Base-by-base conservation (phyloP, 2,888 invertebrate species). In the Ormyrus labotus region DNA sequence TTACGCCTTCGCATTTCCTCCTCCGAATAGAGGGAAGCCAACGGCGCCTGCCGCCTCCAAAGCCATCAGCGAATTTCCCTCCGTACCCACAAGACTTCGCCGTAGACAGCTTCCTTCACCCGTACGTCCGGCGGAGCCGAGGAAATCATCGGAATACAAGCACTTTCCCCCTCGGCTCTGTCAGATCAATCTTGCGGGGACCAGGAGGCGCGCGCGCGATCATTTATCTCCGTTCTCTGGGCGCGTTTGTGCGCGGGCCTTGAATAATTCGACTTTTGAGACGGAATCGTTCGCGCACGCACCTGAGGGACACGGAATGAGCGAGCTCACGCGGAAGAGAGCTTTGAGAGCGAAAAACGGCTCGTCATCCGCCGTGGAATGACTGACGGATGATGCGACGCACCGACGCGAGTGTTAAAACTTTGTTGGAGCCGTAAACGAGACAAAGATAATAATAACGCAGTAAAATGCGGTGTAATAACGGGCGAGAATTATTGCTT, bases 181-280 rank as follows among this genome's bases (percentile, higher is more conserved):
- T 11, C 60, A 53, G 55, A 72, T 72, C 63, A 53, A 64, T 73
- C 64, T 73, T 73, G 73, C 47, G 48, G 11, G 11, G 19, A 47
- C 55, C n/a, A 73, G 19, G 55, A 72, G 63, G 47, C 19, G 10
- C 50, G 19, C 4, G 11, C 10, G 19, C 55, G 11, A 74, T 55
- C 65, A 48, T 65, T 65, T 57, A 74, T 74, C 65, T 13, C 11
- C 9, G n/a, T n/a, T 47, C 47, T 73, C 19, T 60, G 13, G 9
- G 57, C 19, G 7, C 60, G 48, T 55, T 71, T 50, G 48, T 48
- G n/a, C 50, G 60, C 60, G 5, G 7, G 48, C 6, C 13, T n/a
- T 19, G 58, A 70, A 19, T 19, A 70, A 19, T 19, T 19, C 19
- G 19, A 19, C 19, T 19, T 19, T 19, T 19, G 19, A 19, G 19